Evolutionary conservation across 1,140 invertebrate species (phyloP), one percentile per base, ranked within the genome.

Genomic region (Stenopsyche tienmushanensis): DNA sequence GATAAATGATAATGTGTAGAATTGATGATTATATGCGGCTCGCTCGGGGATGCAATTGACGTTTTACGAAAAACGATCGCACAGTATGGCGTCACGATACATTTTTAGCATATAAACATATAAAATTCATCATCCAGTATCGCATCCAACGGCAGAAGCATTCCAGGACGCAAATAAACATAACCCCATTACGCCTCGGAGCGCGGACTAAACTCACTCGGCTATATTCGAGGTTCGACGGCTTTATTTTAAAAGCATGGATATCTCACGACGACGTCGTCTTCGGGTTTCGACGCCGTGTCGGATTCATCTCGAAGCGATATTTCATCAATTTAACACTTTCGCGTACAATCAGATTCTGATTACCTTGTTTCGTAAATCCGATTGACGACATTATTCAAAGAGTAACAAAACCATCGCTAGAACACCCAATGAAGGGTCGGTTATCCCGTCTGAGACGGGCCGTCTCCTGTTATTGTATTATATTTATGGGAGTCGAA

Each of bases 131-230:
- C 29, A 34, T 34, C 13, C 13, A 13, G 29, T 34, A 34, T 34
- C 29, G 29, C 29, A 34, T 34, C 29, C 29, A 34, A 18, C 44
- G 17, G 44, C 9, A 17, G 44, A 9, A 8, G 44, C 44, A 45
- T 45, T 45, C 44, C 44, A 8, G 44, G 44, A 45, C 44, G 17
- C 44, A 45, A 45, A 45, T 45, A 45, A 45, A 45, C 44, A 5
- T 45, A 45, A 45, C 44, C 44, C 44, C 44, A 45, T 45, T 45
- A 45, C 17, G 29, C 29, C 29, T 5, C 29, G 29, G 5, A 34
- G n/a, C n/a, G n/a, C 13, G 29, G 13, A 34, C 29, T 34, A 34
- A 7, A 34, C 29, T 34, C 29, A 13, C 29, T 34, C 29, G 5
- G 13, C 5, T 34, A 34, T 34, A 34, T 34, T 13, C 29, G 29